Percentiles rank a stretch among this genome's conserved stretches.
Evolutionary conservation across 2,797 vertebrate genomes (phyloP).

Genomic region (Eulemur coronatus): DNA sequence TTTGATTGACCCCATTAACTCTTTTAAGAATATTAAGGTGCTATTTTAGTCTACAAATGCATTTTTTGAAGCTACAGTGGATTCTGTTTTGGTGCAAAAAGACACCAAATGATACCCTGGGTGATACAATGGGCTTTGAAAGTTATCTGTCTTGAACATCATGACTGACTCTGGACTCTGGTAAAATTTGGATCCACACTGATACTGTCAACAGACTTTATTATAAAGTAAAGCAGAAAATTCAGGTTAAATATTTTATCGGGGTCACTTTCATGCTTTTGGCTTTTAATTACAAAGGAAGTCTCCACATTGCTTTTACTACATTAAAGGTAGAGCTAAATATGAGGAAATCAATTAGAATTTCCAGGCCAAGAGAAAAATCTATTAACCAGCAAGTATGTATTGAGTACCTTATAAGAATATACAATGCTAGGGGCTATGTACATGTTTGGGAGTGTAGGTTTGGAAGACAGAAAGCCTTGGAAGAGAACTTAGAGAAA

Average conservation of each 20-base stretch:
- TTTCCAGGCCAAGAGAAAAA: constrained; percentile 3
- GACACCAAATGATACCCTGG: neutral
- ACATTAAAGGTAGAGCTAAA: constrained; percentile 20
- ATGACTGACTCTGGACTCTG: constrained; percentile 16
- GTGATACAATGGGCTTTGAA: neutral
- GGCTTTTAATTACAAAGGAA: constrained; percentile 43
- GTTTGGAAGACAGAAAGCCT: neutral
- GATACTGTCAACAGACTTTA: neutral
- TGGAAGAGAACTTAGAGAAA: neutral
- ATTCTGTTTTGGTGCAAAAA: constrained; percentile 20
- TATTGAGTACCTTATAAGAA: neutral
- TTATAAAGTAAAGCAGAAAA: constrained; percentile 30
- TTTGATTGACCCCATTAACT: constrained; percentile 32
- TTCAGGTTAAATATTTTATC: constrained; percentile 16
- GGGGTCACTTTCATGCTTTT: constrained; percentile 4
- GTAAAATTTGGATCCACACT: constrained; percentile 28
- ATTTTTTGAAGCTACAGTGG: neutral
- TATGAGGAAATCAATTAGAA: constrained; percentile 6
- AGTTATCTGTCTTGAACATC: neutral
- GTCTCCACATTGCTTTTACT: neutral
- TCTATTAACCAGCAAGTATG: constrained; percentile 18
- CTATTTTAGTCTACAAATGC: neutral
- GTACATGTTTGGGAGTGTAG: neutral
- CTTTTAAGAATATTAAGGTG: constrained; percentile 37
- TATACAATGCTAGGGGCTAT: neutral